Percentiles rank a stretch among this genome's conserved stretches.
Conservation (phyloP, 1,140 invertebrate species). For the Drosophila oshimai region DNA sequence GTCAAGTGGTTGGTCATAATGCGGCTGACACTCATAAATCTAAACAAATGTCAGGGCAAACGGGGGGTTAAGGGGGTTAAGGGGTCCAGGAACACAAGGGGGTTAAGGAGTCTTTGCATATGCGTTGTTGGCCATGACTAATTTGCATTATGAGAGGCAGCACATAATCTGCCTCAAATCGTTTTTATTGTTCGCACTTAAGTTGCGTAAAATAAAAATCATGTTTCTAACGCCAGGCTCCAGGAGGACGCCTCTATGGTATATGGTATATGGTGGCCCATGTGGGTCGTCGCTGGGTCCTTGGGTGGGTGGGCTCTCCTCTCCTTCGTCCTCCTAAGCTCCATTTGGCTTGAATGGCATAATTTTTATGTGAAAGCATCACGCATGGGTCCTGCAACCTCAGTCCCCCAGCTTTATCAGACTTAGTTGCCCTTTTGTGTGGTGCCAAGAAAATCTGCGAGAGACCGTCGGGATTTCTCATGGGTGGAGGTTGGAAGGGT, state of each 20-base stretch:
- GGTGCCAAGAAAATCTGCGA: slow-evolving; percentile 55
- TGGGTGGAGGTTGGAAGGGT: neutral
- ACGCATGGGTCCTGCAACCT: slow-evolving; percentile 52
- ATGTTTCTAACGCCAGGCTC: slow-evolving; percentile 76
- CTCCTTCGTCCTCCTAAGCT: slow-evolving; percentile 52
- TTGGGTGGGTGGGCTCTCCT: slow-evolving; percentile 17
- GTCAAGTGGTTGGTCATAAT: slow-evolving; percentile 81
- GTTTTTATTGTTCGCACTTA: slow-evolving; percentile 82
- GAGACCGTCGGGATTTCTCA: slow-evolving; percentile 1
- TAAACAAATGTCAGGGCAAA: slow-evolving; percentile 73
- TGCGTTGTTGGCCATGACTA: slow-evolving; percentile 74
- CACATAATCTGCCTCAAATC: slow-evolving; percentile 77
- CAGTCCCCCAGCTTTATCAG: slow-evolving; percentile 50
- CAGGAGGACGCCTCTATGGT: neutral
- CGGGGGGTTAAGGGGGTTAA: slow-evolving; percentile 5
- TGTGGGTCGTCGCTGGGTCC: neutral
- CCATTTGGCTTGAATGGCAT: slow-evolving; percentile 78
- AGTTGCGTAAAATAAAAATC: slow-evolving; percentile 82
- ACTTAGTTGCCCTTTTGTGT: slow-evolving; percentile 56
- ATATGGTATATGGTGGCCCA: too few relatives aligned
- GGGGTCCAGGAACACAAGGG: neutral
- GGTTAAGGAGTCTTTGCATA: slow-evolving; percentile 54
- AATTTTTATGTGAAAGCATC: slow-evolving; percentile 81
- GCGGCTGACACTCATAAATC: slow-evolving; percentile 79
- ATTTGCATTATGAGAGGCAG: slow-evolving; percentile 71